Evolutionary conservation across 2,888 invertebrate genomes (phyloP).

Genomic region (Drymonia ruficornis): DNA sequence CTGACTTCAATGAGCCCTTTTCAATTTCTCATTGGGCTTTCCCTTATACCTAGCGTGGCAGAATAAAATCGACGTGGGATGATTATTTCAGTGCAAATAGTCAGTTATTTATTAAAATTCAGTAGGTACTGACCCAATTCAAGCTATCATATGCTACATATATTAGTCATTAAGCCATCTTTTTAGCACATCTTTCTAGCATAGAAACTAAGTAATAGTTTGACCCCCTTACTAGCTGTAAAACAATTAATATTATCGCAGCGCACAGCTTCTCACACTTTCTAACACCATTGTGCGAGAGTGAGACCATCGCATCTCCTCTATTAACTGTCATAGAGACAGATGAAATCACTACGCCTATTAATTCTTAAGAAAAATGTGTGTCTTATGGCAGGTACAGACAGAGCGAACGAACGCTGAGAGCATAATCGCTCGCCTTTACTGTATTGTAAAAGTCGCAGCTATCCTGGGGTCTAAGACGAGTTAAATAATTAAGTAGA

Average conservation of each 20-base stretch:
- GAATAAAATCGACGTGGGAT: too few relatives aligned
- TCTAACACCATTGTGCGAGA: slow-evolving; percentile 74
- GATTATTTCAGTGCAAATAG: too few relatives aligned
- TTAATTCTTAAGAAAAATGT: slow-evolving; percentile 40
- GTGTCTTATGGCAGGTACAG: slow-evolving; percentile 10
- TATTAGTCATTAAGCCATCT: slow-evolving; percentile 25
- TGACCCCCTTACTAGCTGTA: slow-evolving; percentile 40
- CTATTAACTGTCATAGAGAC: slow-evolving; percentile 52
- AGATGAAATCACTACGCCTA: slow-evolving; percentile 56
- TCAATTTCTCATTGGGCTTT: not conserved
- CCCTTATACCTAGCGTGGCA: too few relatives aligned
- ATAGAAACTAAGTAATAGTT: slow-evolving; percentile 26
- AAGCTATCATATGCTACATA: too few relatives aligned
- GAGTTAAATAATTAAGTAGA: too few relatives aligned
- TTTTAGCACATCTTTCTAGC: slow-evolving; percentile 37
- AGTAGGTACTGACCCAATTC: too few relatives aligned
- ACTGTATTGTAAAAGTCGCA: not conserved
- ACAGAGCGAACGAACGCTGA: not conserved
- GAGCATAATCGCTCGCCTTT: too few relatives aligned
- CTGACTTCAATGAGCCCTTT: not conserved
- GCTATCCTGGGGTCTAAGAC: not conserved
- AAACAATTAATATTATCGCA: slow-evolving; percentile 72
- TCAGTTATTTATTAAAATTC: too few relatives aligned
- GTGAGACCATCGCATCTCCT: slow-evolving; percentile 69
- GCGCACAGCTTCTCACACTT: slow-evolving; percentile 76